phyloP scores from a whole-genome alignment of 2,797 vertebrate species.

The Cyclopterus lumpus region DNA sequence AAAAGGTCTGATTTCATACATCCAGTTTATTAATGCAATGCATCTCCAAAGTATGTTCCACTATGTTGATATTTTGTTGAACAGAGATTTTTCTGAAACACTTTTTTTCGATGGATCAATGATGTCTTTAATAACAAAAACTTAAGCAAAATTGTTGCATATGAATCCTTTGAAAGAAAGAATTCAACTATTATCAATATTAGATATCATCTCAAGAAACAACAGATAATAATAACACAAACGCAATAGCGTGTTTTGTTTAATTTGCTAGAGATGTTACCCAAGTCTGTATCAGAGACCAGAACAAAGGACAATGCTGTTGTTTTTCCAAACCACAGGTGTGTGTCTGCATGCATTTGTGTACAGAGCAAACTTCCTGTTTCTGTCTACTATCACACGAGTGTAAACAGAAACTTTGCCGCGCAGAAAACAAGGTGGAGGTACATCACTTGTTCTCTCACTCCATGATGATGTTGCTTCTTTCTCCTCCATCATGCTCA shows the following conservation, averaged over 20 bases:
- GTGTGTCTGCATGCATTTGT: conserved; percentile 63
- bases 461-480: background rate
- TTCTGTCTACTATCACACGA: conserved; percentile 80
- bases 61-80: conserved; percentile 24
- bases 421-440: conserved; percentile 79
- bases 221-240: background rate
- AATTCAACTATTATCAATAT: background rate
- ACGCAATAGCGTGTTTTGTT: background rate
- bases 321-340: conserved; percentile 11
- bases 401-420: conserved; percentile 83
- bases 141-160: background rate
- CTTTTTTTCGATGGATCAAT: background rate
- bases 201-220: background rate
- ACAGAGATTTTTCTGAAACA: background rate
- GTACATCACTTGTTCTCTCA: conserved; percentile 42
- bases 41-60: conserved; percentile 1
- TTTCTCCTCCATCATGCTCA: background rate
- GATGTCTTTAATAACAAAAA: background rate
- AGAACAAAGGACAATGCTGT: conserved; percentile 26
- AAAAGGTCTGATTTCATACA: conserved; percentile 14
- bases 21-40: background rate
- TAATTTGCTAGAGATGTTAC: background rate
- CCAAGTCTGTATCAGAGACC: background rate
- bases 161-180: background rate
- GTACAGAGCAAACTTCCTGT: conserved; percentile 83